A percentile compares a stretch with the other conserved stretches of the same genome.
Conservation (phyloP, 2,888 invertebrate genomes). For the Peribatodes rhomboidaria region DNA sequence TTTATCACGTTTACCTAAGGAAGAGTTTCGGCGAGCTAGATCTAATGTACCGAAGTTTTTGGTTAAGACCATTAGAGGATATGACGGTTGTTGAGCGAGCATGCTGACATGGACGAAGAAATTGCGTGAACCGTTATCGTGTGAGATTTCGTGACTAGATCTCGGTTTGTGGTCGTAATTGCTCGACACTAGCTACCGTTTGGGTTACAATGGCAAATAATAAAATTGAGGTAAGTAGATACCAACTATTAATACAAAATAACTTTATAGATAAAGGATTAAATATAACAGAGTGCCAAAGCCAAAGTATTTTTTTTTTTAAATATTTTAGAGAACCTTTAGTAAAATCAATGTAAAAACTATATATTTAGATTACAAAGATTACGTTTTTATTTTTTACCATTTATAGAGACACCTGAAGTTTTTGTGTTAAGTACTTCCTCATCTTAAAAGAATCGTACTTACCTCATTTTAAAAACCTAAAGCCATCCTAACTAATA, state of each 20-base stretch:
- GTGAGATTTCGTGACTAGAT: constrained; percentile 72
- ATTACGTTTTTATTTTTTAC: too few relatives aligned
- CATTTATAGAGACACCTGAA: too few relatives aligned
- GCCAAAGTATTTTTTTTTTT: too few relatives aligned
- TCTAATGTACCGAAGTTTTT: constrained; percentile 45
- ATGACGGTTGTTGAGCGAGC: constrained; percentile 64
- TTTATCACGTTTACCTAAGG: constrained; percentile 48
- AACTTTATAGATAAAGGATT: constrained; percentile 6
- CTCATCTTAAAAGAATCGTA: too few relatives aligned
- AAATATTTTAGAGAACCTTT: too few relatives aligned
- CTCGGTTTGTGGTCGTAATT: constrained; percentile 62
- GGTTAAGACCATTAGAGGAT: constrained; percentile 70
- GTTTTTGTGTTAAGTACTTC: too few relatives aligned
- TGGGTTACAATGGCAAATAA: constrained; percentile 18
- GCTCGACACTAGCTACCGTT: constrained; percentile 52
- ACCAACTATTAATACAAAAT: constrained; percentile 29
- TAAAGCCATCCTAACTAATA: too few relatives aligned
- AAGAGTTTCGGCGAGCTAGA: constrained; percentile 40
- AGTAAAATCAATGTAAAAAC: too few relatives aligned
- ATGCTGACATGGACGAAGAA: constrained; percentile 65
- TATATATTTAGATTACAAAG: too few relatives aligned
- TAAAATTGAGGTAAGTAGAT: constrained; percentile 21
- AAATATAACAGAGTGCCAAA: constrained; percentile 2
- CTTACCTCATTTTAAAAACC: too few relatives aligned
- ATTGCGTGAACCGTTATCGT: constrained; percentile 64